Evolutionary conservation across 2,888 invertebrate genomes (phyloP), one percentile per base, ranked within the genome.

Genomic region (Tetanocera ferruginea): DNA sequence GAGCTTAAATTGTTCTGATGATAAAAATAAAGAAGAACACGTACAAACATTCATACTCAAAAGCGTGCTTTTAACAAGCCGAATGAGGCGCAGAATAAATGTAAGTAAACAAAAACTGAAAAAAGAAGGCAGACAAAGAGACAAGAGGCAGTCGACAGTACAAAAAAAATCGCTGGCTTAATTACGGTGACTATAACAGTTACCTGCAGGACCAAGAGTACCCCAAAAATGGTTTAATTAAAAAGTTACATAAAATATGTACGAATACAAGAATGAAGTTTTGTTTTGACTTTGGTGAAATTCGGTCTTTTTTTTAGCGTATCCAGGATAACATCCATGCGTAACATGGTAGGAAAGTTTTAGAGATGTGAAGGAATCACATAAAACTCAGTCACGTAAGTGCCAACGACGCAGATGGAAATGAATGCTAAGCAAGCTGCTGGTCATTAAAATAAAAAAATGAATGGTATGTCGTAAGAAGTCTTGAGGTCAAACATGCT

Each of bases 21-120:
- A 14, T 37, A 66, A 52, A 55, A 73, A 74, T 37, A 74, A 23
- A 62, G 62, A 67, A 43, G 31, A 43, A 73, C 73, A 76, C 76
- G 76, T 25, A 71, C n/a, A 55, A 51, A 67, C 76, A 62, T 64
- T 23, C 14, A 64, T 60, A 76, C 55, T 78, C 49, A 74, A 34
- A 70, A 34, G 25, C 49, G 25, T 51, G 11, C 57, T 8, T 60
- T 43, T 57, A 37, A 51, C 23, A 37, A 37, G 60, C 57, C n/a
- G 8, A 76, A 34, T 73, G 70, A 49, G 43, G 67, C 71, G 57
- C 77, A 77, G 78, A 77, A 81, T 80, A 78, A 80, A 75, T 77
- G 4, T 25, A 66, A 57, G 77, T 79, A 75, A 77, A 72, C 75
- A 78, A 76, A 69, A 76, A 66, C 11, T 43, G 43, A 14, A 43